Percentiles rank a stretch among this genome's conserved stretches.
Conservation (phyloP, 2,797 vertebrate genomes). For the Coregonus sp. region DNA sequence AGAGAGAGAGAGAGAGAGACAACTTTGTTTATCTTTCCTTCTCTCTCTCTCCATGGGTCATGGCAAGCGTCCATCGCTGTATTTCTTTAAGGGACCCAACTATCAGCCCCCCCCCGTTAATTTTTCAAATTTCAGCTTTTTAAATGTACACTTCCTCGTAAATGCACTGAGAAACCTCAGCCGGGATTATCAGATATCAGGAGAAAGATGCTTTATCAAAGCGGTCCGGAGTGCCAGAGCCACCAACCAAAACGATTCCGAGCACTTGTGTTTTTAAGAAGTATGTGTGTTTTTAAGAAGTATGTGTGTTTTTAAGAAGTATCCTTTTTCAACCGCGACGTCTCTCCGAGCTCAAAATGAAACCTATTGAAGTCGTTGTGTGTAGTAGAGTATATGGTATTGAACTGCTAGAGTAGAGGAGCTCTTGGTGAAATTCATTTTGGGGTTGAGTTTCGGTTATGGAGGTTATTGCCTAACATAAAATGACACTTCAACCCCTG, state of each 20-base stretch:
- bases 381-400: slow-evolving; percentile 27
- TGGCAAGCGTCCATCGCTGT: slow-evolving; percentile 38
- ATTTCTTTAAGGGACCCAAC: slow-evolving; percentile 45
- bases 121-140: slow-evolving; percentile 68
- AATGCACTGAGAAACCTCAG: slow-evolving; percentile 63
- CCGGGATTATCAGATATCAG: slow-evolving; percentile 68
- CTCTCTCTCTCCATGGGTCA: slow-evolving; percentile 9
- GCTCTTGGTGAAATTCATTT: slow-evolving; percentile 66
- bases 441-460: slow-evolving; percentile 72
- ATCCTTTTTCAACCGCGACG: slow-evolving; percentile 64
- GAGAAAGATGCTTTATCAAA: slow-evolving; percentile 65
- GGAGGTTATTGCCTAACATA: slow-evolving; percentile 67
- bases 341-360: slow-evolving; percentile 42
- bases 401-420: slow-evolving; percentile 31
- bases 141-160: slow-evolving; percentile 62
- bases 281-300: neutral
- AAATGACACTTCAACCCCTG: slow-evolving; percentile 66
- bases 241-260: slow-evolving; percentile 29
- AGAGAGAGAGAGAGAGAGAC: slow-evolving; percentile 9
- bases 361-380: slow-evolving; percentile 56
- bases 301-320: slow-evolving; percentile 61
- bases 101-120: slow-evolving; percentile 45
- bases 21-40: slow-evolving; percentile 32
- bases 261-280: slow-evolving; percentile 20
- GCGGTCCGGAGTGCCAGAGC: slow-evolving; percentile 41